Percentiles rank a stretch among this genome's conserved stretches.
Evolutionary conservation across 2,113 vertebrate genomes (phyloP).

Genomic region (Hepsetus odoe): DNA sequence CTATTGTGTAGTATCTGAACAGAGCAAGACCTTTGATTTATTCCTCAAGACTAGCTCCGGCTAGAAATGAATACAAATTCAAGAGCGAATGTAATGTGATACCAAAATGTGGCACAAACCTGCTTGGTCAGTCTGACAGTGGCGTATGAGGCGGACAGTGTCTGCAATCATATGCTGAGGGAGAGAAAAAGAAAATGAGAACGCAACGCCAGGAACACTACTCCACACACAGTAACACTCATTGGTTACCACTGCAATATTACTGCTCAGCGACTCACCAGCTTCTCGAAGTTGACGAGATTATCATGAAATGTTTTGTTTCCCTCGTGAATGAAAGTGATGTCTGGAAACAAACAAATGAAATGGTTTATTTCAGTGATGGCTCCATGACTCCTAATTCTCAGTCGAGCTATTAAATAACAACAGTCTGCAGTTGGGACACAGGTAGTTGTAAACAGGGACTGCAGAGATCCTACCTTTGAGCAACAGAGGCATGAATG

Average conservation of each 20-base stretch:
- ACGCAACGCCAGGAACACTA: not conserved
- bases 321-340: slow-evolving; percentile 98
- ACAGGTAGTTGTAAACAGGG: too few relatives aligned
- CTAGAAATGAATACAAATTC: too few relatives aligned
- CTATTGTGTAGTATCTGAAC: too few relatives aligned
- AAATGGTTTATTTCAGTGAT: too few relatives aligned
- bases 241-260: not conserved
- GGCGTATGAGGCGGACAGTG: slow-evolving; percentile 91
- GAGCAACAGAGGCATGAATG: slow-evolving; percentile 96
- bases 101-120: slow-evolving; percentile 70
- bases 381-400: too few relatives aligned
- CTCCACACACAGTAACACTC: too few relatives aligned
- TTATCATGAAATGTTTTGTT: slow-evolving; percentile 99
- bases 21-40: too few relatives aligned
- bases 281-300: slow-evolving; percentile 98
- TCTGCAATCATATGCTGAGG: slow-evolving; percentile 95
- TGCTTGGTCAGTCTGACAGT: slow-evolving; percentile 92
- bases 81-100: too few relatives aligned
- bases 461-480: slow-evolving; percentile 81
- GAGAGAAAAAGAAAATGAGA: slow-evolving; percentile 31
- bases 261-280: slow-evolving; percentile 77
- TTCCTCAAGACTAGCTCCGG: too few relatives aligned
- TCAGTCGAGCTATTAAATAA: too few relatives aligned
- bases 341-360: slow-evolving; percentile 82
- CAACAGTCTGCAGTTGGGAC: too few relatives aligned